A percentile compares a stretch with the other conserved stretches of the same genome.
Evolutionary conservation across 2,113 vertebrate genomes (phyloP).

Genomic region (Grammomys dolichurus): DNA sequence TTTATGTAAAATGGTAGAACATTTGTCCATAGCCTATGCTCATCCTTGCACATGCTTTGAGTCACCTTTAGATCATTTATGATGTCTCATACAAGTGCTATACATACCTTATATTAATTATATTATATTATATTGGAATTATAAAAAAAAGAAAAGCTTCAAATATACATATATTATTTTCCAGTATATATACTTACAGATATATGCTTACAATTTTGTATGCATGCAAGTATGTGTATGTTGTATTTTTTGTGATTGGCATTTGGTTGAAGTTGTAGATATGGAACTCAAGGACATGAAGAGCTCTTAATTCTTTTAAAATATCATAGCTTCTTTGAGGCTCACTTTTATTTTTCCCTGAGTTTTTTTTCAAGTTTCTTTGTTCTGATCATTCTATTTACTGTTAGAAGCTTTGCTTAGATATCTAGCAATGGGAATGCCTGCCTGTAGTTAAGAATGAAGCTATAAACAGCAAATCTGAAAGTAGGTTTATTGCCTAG

Average conservation of each 20-base stretch:
- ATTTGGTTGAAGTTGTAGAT: background rate
- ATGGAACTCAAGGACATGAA: background rate
- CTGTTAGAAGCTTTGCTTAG: slow-evolving; percentile 43
- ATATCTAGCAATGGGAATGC: background rate
- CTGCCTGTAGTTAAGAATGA: slow-evolving; percentile 44
- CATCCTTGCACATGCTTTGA: background rate
- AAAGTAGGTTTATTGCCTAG: background rate
- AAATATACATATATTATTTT: background rate
- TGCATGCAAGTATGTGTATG: background rate
- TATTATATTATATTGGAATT: background rate
- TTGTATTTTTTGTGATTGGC: background rate
- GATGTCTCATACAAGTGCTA: background rate
- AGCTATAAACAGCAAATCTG: slow-evolving; percentile 27
- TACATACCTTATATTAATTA: background rate
- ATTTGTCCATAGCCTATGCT: background rate
- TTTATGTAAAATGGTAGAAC: background rate
- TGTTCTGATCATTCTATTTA: slow-evolving; percentile 59
- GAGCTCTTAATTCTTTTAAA: slow-evolving; percentile 34
- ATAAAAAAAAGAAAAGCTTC: background rate
- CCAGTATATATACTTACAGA: background rate
- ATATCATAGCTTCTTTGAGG: slow-evolving; percentile 31
- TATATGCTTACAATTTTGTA: background rate
- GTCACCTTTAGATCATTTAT: background rate
- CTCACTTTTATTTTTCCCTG: background rate
- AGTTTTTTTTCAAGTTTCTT: slow-evolving; percentile 59